phyloP scores from a whole-genome alignment of 2,113 vertebrate species.

The Phocoena sinus region DNA sequence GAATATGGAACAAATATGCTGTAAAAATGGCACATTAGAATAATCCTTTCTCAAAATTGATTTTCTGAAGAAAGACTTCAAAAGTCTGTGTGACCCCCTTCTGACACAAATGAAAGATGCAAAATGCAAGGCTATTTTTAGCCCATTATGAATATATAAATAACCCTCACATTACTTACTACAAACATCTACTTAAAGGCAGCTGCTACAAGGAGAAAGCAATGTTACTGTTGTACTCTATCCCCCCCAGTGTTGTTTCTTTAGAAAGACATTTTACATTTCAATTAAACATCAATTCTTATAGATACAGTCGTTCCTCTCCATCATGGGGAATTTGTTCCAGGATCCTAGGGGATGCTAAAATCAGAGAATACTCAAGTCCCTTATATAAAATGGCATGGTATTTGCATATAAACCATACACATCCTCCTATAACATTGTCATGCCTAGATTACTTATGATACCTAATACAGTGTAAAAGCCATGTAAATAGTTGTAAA shows the following conservation, averaged over 20 bases:
- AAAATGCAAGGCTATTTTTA: background rate
- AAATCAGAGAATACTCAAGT: background rate
- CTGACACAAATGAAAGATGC: constrained; percentile 36
- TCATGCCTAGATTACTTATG: background rate
- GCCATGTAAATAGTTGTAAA: background rate
- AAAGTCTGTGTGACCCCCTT: constrained; percentile 27
- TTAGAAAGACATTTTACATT: background rate
- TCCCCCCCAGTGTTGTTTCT: background rate
- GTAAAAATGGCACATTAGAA: background rate
- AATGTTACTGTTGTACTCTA: background rate
- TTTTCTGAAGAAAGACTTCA: constrained; percentile 34
- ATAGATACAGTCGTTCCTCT: background rate
- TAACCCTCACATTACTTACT: background rate
- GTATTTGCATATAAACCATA: background rate
- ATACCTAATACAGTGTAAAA: background rate
- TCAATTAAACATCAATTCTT: background rate
- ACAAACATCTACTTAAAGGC: background rate
- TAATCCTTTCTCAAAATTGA: constrained; percentile 22
- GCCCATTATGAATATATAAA: constrained; percentile 1
- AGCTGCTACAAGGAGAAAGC: background rate
- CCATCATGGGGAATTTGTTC: background rate
- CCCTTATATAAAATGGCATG: background rate
- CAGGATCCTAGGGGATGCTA: background rate
- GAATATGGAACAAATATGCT: background rate
- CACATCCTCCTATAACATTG: background rate